phyloP scores from a whole-genome alignment of 2,888 invertebrate genomes.

The Gonocerus acuteangulatus region DNA sequence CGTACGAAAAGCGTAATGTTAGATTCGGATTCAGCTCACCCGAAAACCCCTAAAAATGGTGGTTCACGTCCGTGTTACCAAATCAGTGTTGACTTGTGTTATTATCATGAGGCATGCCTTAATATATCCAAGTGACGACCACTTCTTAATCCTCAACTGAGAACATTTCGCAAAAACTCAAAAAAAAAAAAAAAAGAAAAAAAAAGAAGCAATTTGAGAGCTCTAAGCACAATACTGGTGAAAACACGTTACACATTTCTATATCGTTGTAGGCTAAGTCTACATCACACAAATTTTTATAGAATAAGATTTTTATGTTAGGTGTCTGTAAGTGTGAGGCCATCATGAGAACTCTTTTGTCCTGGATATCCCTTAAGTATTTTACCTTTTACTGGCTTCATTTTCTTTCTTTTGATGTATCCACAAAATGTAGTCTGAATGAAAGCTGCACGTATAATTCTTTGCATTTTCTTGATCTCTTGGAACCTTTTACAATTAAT shows the following conservation, averaged over 20 bases:
- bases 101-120: slow-evolving; percentile 6
- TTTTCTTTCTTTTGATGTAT: slow-evolving; percentile 4
- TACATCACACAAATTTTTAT: neutral
- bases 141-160: slow-evolving; percentile 3
- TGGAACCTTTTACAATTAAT: too few relatives aligned
- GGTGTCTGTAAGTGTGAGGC: neutral
- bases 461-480: too few relatives aligned
- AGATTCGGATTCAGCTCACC: too few relatives aligned
- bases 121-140: slow-evolving; percentile 8
- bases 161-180: slow-evolving; percentile 13
- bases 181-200: too few relatives aligned
- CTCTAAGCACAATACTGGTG: slow-evolving; percentile 12
- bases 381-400: neutral
- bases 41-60: too few relatives aligned
- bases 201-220: neutral
- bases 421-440: slow-evolving; percentile 2
- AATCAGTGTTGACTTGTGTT: too few relatives aligned
- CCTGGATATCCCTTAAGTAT: neutral
- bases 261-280: slow-evolving; percentile 4
- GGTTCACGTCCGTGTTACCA: too few relatives aligned
- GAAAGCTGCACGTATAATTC: slow-evolving; percentile 21
- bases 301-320: neutral
- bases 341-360: slow-evolving; percentile 2
- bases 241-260: slow-evolving; percentile 8
- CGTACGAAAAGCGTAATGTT: too few relatives aligned